phyloP scores from a whole-genome alignment of 1,140 invertebrate genomes.

The Hylyphantes graminicola region DNA sequence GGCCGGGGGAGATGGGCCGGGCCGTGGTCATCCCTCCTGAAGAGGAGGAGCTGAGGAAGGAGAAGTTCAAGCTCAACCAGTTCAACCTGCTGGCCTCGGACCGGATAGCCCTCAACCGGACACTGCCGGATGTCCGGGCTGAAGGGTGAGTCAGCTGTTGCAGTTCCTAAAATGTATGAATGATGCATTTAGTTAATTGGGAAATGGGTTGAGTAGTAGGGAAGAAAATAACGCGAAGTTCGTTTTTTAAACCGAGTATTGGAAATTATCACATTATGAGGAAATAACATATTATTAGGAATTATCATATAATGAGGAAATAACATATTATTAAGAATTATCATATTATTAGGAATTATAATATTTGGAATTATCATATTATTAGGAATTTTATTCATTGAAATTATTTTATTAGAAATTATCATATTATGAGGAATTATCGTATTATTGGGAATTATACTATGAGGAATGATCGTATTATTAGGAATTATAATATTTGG shows the following conservation, averaged over 20 bases:
- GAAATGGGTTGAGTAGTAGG: background rate
- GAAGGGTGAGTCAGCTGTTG: slow-evolving; percentile 79
- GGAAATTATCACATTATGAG: too few relatives aligned
- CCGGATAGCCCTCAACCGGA: slow-evolving; percentile 85
- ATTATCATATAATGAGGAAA: too few relatives aligned
- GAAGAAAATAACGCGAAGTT: background rate
- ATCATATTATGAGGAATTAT: too few relatives aligned
- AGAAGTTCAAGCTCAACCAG: slow-evolving; percentile 95
- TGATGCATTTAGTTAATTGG: background rate
- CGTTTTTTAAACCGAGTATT: background rate
- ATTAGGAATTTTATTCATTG: too few relatives aligned
- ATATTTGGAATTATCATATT: too few relatives aligned
- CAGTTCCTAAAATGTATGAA: background rate
- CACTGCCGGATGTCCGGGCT: slow-evolving; percentile 93
- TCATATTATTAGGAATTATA: too few relatives aligned
- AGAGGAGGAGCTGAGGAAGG: slow-evolving; percentile 86
- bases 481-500: too few relatives aligned
- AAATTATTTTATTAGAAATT: too few relatives aligned
- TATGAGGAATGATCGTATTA: too few relatives aligned
- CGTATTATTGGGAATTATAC: too few relatives aligned
- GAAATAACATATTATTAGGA: too few relatives aligned
- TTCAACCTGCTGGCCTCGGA: slow-evolving; percentile 98
- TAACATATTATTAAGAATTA: too few relatives aligned
- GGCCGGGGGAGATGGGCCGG: slow-evolving; percentile 88
- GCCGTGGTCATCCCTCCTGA: slow-evolving; percentile 86